Base-by-base conservation (phyloP, 2,797 vertebrate genomes). In the Rhadinocentrus ornatus region DNA sequence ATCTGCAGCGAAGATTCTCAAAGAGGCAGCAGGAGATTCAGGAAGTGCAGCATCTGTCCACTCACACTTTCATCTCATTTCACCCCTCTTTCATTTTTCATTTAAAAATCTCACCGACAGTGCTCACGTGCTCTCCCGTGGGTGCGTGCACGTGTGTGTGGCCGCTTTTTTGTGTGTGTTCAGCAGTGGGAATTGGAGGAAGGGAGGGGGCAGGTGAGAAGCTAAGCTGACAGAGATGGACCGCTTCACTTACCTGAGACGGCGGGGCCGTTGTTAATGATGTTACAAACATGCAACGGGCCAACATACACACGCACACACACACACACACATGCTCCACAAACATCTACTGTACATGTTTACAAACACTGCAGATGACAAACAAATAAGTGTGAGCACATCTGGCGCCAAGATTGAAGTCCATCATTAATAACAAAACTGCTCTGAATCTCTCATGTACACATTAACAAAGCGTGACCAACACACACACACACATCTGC, bases 201-300 rank as follows among this genome's bases (percentile, higher is more conserved):
- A 32, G 15, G 50, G 66, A 52, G 52, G 24, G 41, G 39, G 69
- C 77, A 83, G 71, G 77, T 86, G 82, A 89, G 86, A 85, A 76
- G 76, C 67, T 91, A 92, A 91, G 70, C 59, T 91, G 92, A 91
- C 91, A 92, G 84, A 92, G 89, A 93, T 86, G 84, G 81, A 91
- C 75, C 78, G 64, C 74, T 80, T 89, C 77, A 68, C 77, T 84
- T 86, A 89, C 84, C 83, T 85, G 84, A 74, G 82, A 76, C n/a
- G 81, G 82, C 76, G 50, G 60, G 80, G 84, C 56, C 85, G 74
- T 80, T 58, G 68, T 85, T 92, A 91, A 91, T 88, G 78, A 87
- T 82, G 81, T 90, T 85, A 88, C 68, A 32, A 71, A 77, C 68
- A 84, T 78, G 69, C 53, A 26, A 72, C 69, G 73, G 70, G 70